Conservation (phyloP, 92 coral and sea anemone genomes). For the Meandrina meandrites region DNA sequence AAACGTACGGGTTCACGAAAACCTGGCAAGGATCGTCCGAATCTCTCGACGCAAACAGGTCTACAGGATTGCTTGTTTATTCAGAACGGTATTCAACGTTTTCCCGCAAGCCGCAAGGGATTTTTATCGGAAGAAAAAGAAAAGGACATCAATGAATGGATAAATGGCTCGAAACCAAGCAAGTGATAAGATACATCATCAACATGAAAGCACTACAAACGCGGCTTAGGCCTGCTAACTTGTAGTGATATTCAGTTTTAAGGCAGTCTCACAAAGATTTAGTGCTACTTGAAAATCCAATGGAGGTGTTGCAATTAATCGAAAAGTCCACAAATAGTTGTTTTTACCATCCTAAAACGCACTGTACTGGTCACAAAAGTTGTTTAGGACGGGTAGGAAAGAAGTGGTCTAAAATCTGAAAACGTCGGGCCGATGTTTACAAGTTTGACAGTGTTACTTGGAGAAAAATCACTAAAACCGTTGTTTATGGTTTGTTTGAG, state of each 20-base stretch:
- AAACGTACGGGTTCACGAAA: constrained; percentile 6
- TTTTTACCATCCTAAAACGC: too few species aligned
- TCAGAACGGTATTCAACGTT: constrained; percentile 59
- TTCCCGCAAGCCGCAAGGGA: constrained; percentile 29
- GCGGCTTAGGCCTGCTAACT: background rate
- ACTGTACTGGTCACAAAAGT: too few species aligned
- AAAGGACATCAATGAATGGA: constrained; percentile 41
- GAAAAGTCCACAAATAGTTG: too few species aligned
- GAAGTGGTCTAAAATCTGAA: too few species aligned
- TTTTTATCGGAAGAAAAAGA: constrained; percentile 37
- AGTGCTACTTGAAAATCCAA: too few species aligned
- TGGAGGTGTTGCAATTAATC: too few species aligned
- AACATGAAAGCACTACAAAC: background rate
- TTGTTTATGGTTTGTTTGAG: too few species aligned
- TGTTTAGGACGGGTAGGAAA: too few species aligned
- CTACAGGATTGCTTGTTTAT: constrained; percentile 67
- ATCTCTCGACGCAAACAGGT: constrained; percentile 5
- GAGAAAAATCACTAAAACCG: too few species aligned
- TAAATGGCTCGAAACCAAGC: constrained; percentile 2
- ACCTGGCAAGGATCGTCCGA: background rate
- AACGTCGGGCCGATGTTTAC: too few species aligned
- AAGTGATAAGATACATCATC: background rate
- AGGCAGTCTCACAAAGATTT: too few species aligned
- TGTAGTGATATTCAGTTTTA: background rate
- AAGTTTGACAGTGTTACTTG: too few species aligned